These are phyloP conservation scores for Coccyzus lansbergi DNA, from an alignment of 2,797 vertebrate genomes.

Conservation along the genomic window DNA sequence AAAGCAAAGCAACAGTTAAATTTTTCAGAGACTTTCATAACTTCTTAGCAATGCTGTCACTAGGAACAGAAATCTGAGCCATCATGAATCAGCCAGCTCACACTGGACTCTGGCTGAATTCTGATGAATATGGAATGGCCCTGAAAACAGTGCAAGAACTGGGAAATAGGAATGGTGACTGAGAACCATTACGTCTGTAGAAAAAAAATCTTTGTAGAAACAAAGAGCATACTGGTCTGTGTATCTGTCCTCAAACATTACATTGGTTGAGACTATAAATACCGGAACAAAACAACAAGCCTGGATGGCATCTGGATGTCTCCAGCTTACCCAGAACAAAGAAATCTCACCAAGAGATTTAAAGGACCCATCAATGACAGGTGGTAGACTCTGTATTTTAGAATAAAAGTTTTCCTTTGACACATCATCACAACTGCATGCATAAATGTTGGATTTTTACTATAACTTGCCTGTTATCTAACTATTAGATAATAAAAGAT, in stretches of 20 bases:
- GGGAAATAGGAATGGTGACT: neutral
- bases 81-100: neutral
- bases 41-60: neutral
- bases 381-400: neutral
- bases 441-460: neutral
- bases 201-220: no score
- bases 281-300: neutral
- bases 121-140: neutral
- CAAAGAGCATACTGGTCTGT: neutral
- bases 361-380: neutral
- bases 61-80: neutral
- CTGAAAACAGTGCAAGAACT: neutral
- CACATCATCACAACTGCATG: neutral
- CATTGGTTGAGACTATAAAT: neutral
- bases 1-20: neutral
- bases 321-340: neutral
- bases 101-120: neutral
- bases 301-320: neutral
- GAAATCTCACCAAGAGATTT: neutral
- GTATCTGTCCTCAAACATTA: neutral
- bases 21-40: neutral
- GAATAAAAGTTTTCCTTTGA: neutral
- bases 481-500: neutral
- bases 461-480: neutral
- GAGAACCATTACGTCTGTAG: neutral